Conservation (phyloP, 2,888 invertebrate genomes). For the Synanthedon vespiformis region DNA sequence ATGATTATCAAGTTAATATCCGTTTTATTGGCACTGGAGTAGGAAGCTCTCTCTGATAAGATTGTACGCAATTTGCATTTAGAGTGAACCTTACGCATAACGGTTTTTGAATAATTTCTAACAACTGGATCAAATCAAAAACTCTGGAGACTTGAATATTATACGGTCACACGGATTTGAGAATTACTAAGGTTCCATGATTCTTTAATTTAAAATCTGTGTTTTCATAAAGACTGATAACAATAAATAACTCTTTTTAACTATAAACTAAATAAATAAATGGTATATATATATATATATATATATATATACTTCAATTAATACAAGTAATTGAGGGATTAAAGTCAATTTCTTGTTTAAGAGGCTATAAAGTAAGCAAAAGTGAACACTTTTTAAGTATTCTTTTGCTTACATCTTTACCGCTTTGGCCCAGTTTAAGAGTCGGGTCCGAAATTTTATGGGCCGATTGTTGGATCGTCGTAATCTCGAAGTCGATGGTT, state of each 20-base stretch:
- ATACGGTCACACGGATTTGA: no score
- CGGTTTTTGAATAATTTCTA: conserved; percentile 6
- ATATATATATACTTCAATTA: no score
- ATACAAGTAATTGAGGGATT: no score
- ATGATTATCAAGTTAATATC: conserved; percentile 4
- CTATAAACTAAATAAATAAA: no score
- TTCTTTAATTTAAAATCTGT: no score
- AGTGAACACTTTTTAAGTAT: no score
- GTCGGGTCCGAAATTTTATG: conserved; percentile 13
- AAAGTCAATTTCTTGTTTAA: no score
- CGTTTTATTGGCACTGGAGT: conserved; percentile 4
- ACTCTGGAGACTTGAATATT: neutral
- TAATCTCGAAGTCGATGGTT: conserved; percentile 16
- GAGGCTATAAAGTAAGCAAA: no score
- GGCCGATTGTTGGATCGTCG: conserved; percentile 17
- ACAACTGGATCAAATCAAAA: neutral
- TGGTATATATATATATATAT: no score
- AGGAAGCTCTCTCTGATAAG: conserved; percentile 3
- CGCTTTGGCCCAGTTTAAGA: conserved; percentile 12
- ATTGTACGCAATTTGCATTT: conserved; percentile 6
- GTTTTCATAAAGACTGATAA: no score
- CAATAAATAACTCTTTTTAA: no score
- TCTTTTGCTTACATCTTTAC: neutral
- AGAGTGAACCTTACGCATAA: conserved; percentile 5
- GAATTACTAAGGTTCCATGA: no score